A percentile compares a stretch with the other conserved stretches of the same genome.
Conservation (phyloP, 2,888 invertebrate genomes). For the Polia nebulosa region DNA sequence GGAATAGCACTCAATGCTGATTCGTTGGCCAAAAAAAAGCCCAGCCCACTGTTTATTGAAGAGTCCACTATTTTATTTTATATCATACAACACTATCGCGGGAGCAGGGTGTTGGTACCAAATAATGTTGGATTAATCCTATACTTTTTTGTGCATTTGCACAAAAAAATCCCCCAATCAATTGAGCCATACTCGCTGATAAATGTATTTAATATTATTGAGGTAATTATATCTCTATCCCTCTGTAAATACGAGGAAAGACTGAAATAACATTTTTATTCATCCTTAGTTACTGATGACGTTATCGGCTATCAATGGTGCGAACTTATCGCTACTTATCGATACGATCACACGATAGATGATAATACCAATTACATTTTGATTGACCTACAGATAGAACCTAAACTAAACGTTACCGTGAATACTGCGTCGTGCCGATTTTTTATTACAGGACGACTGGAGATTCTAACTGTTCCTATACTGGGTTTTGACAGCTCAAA, state of each 20-base stretch:
- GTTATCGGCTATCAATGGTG: constrained; percentile 34
- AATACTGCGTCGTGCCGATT: neutral
- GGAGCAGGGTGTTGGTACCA: neutral
- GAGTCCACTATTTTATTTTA: no score
- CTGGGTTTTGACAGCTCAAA: neutral
- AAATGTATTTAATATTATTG: constrained; percentile 21
- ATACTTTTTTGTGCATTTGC: no score
- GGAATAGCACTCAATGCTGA: no score
- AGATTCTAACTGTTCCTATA: neutral
- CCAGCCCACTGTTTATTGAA: no score
- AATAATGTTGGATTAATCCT: neutral
- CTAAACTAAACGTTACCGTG: neutral
- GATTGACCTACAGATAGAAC: constrained; percentile 31
- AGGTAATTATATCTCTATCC: constrained; percentile 17
- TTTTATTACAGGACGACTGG: neutral
- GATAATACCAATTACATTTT: constrained; percentile 49
- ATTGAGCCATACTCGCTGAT: neutral
- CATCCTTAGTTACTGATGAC: constrained; percentile 22
- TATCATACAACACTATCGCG: neutral
- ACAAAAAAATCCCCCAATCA: constrained; percentile 27
- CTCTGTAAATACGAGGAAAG: constrained; percentile 20
- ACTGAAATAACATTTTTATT: constrained; percentile 27
- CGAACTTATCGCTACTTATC: constrained; percentile 45
- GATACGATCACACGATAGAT: constrained; percentile 40
- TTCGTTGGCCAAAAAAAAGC: no score